Conservation (phyloP, 2,797 vertebrate species). For the Clarias platycephalus region DNA sequence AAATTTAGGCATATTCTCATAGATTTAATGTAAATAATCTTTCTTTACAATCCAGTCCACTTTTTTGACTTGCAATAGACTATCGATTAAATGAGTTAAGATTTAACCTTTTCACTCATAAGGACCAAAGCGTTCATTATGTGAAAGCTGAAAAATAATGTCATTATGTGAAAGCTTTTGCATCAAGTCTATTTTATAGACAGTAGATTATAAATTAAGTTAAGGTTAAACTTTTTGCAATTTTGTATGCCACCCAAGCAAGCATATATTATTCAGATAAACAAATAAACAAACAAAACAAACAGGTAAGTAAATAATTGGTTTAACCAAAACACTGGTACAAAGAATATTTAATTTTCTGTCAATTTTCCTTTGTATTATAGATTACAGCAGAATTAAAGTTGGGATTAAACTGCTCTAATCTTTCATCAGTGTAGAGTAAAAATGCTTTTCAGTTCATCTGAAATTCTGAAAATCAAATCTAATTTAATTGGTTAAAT, state of each 20-base stretch:
- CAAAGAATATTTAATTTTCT: neutral
- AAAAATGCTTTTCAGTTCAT: no score
- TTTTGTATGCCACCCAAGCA: neutral
- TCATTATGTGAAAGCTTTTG: neutral
- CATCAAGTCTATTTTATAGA: neutral
- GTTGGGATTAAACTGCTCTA: neutral
- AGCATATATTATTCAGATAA: neutral
- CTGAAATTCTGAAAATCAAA: neutral
- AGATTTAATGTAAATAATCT: neutral
- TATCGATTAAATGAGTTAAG: neutral
- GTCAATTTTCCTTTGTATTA: neutral
- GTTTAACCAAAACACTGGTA: neutral
- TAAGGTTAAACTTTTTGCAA: neutral
- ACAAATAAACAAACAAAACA: neutral
- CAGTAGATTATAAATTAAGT: no score
- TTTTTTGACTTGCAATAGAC: neutral
- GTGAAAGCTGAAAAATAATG: no score
- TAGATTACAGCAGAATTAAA: neutral
- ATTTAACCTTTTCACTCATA: neutral
- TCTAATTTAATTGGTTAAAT: no score
- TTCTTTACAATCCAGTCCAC: neutral
- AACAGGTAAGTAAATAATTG: neutral
- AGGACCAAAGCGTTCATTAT: no score
- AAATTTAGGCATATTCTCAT: neutral
- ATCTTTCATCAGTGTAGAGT: neutral